phyloP scores from a whole-genome alignment of 2,888 invertebrate species.

The Mactromeris polynyma region DNA sequence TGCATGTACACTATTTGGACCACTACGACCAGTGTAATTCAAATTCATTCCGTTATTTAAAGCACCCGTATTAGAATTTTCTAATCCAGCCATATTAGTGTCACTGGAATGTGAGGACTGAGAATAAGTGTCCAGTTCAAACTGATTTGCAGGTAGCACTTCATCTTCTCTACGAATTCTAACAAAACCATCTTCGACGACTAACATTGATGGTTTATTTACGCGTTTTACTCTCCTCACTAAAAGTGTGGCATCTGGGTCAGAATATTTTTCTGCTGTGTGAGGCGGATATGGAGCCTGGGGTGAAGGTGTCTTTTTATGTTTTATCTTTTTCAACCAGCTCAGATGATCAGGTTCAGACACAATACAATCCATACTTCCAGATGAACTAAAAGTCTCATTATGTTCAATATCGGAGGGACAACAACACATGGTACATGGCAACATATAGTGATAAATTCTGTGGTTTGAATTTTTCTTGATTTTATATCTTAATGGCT shows the following conservation, averaged over 20 bases:
- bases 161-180: conserved; percentile 92
- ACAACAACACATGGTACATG: conserved; percentile 69
- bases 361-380: conserved; percentile 53
- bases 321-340: conserved; percentile 59
- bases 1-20: conserved; percentile 7
- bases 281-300: conserved; percentile 61
- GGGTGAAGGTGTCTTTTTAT: conserved; percentile 32
- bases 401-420: conserved; percentile 42
- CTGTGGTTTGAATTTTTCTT: conserved; percentile 51
- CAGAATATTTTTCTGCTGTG: conserved; percentile 62
- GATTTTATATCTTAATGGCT: conserved; percentile 87
- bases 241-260: conserved; percentile 65
- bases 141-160: conserved; percentile 64
- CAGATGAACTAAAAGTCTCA: conserved; percentile 53
- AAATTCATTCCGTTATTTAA: conserved; percentile 46
- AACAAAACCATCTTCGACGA: conserved; percentile 96
- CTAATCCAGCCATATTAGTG: conserved; percentile 42
- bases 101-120: conserved; percentile 57
- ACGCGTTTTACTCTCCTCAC: conserved; percentile 58
- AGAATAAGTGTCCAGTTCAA: conserved; percentile 64
- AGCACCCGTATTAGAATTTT: conserved; percentile 25
- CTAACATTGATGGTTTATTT: conserved; percentile 90
- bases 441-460: conserved; percentile 59
- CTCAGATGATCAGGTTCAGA: conserved; percentile 61
- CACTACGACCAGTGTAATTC: conserved; percentile 27